Evolutionary conservation across 2,113 vertebrate genomes (phyloP).

Genomic region (Siphamia tubifer): DNA sequence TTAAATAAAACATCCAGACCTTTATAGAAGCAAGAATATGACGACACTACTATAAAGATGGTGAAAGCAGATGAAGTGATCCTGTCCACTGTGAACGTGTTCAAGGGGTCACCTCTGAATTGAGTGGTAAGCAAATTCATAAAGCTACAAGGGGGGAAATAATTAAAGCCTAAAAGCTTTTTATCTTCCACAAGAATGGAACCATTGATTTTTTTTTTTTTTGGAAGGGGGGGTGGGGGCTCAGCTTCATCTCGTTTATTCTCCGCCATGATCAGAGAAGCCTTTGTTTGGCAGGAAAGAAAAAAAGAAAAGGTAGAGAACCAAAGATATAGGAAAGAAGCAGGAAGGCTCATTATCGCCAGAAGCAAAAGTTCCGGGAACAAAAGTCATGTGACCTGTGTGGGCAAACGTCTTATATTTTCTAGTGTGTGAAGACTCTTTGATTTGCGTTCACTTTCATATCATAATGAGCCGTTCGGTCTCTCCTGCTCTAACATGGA

Average conservation of each 20-base stretch:
- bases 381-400: conserved; percentile 74
- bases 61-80: conserved; percentile 46
- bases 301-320: conserved; percentile 30
- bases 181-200: conserved; percentile 70
- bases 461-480: conserved; percentile 67
- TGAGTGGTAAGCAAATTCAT: conserved; percentile 74
- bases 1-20: too few relatives aligned
- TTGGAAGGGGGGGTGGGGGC: too few relatives aligned
- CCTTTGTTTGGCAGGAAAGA: conserved; percentile 70
- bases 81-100: conserved; percentile 42
- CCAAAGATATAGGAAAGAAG: conserved; percentile 58
- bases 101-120: conserved; percentile 58
- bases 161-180: conserved; percentile 77
- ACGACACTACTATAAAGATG: conserved; percentile 29
- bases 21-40: too few relatives aligned
- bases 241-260: conserved; percentile 60
- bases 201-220: conserved; percentile 60
- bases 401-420: conserved; percentile 60
- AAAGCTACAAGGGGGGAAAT: conserved; percentile 68
- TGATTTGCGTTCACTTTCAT: conserved; percentile 71
- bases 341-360: conserved; percentile 77
- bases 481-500: conserved; percentile 42
- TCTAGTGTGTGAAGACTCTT: conserved; percentile 52
- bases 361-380: conserved; percentile 71
- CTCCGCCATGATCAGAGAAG: conserved; percentile 70